phyloP scores from a whole-genome alignment of 2,888 invertebrate genomes.

The Bursaphelenchus okinawaensis region DNA sequence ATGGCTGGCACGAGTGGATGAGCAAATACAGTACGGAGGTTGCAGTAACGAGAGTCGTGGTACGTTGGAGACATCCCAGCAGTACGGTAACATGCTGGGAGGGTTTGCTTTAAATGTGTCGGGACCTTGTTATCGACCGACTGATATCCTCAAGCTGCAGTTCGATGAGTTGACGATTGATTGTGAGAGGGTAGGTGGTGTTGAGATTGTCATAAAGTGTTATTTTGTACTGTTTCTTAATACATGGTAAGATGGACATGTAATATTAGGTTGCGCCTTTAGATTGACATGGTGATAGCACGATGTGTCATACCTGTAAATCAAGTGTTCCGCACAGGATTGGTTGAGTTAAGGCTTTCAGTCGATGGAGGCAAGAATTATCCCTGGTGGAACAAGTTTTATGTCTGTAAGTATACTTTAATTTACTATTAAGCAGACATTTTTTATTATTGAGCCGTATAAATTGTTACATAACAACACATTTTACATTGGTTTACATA shows the following conservation, averaged over 20 bases:
- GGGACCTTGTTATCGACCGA: slow-evolving; percentile 80
- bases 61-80: slow-evolving; percentile 36
- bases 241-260: not conserved
- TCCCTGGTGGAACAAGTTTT: slow-evolving; percentile 43
- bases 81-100: slow-evolving; percentile 71
- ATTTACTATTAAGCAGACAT: not conserved
- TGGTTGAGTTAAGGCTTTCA: slow-evolving; percentile 34
- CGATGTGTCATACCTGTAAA: slow-evolving; percentile 42
- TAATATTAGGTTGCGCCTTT: too few species aligned
- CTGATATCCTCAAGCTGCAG: slow-evolving; percentile 68
- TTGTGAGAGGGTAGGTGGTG: slow-evolving; percentile 29
- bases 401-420: slow-evolving; percentile 28
- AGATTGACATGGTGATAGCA: slow-evolving; percentile 44
- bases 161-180: slow-evolving; percentile 35
- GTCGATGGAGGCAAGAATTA: slow-evolving; percentile 45
- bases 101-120: slow-evolving; percentile 92
- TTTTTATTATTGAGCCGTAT: too few species aligned
- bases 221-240: not conserved
- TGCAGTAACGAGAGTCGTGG: slow-evolving; percentile 66
- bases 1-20: slow-evolving; percentile 87
- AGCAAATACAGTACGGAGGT: slow-evolving; percentile 76
- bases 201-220: slow-evolving; percentile 17
- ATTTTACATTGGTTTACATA: too few species aligned
- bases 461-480: too few species aligned
- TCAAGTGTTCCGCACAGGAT: slow-evolving; percentile 32